Conservation (phyloP, 2,888 invertebrate species). For the Plusia festucae region DNA sequence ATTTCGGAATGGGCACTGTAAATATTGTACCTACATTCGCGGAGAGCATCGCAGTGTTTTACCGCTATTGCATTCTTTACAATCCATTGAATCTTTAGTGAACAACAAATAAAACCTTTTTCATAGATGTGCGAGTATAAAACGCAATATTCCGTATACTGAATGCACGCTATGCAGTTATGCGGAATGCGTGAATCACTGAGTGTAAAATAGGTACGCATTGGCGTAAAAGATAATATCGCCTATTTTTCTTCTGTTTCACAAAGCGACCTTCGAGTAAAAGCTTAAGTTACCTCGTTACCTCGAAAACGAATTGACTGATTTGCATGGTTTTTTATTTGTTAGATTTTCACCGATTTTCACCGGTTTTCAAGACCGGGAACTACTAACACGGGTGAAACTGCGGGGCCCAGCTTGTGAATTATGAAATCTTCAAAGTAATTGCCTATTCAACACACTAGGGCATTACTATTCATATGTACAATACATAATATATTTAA, state of each 20-base stretch:
- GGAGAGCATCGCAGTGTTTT: conserved; percentile 70
- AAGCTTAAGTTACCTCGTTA: too few species aligned
- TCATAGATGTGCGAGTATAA: conserved; percentile 65
- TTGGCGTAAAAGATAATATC: conserved; percentile 34
- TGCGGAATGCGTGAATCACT: conserved; percentile 54
- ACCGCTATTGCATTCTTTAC: conserved; percentile 78
- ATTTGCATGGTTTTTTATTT: too few species aligned
- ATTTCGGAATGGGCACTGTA: conserved; percentile 60
- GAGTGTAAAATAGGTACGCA: conserved; percentile 32
- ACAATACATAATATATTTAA: too few species aligned
- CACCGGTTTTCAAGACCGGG: too few species aligned
- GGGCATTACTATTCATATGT: too few species aligned
- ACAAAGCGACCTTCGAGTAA: not conserved
- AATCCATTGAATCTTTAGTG: conserved; percentile 80
- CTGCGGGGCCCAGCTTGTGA: too few species aligned
- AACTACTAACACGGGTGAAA: too few species aligned
- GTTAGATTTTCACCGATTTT: too few species aligned
- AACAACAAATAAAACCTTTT: conserved; percentile 72
- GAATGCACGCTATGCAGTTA: conserved; percentile 57
- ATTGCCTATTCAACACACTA: too few species aligned
- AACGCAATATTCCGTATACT: conserved; percentile 71
- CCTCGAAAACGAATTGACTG: too few species aligned
- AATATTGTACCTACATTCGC: conserved; percentile 64
- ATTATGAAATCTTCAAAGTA: too few species aligned
- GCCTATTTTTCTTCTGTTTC: conserved; percentile 3